Base-by-base conservation (phyloP, 2,797 vertebrate species). In the Melanotaenia trifasciata region DNA sequence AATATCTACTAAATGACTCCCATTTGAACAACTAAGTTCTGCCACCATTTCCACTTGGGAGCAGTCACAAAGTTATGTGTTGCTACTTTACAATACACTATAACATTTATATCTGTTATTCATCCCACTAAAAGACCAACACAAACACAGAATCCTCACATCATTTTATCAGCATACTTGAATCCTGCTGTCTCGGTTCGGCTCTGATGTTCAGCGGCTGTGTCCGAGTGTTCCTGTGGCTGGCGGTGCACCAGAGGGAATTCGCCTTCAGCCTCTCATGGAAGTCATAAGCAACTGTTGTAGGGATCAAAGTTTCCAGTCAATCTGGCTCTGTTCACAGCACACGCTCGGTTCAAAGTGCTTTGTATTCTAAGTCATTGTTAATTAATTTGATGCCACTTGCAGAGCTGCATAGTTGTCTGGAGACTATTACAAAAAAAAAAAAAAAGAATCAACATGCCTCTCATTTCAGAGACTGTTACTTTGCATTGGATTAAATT, bases 311-410 rank as follows among this genome's bases (percentile, higher is more conserved):
- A 91, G 92, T 92, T 94, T 90, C 86, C 88, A 76, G 89, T 94
- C 92, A 92, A 84, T 91, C 92, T 92, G 93, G 92, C 91, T 90
- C 84, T 90, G 86, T 83, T 86, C 84, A 58, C 78, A 67, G 88
- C 79, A 53, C 84, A 90, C 79, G 38, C 87, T 84, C 79, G 58
- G 89, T 94, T 93, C 92, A 94, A 91, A 92, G 90, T 88, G 89
- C 92, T 94, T 94, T 92, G 93, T 93, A 91, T 92, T 90, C 81
- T 94, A 95, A 94, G 95, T 94, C 95, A 94, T 76, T 94, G 93
- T 94, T 95, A 94, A 95, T 95, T 94, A 93, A 93, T 93, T 91
- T 93, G 91, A 92, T 85, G 86, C 84, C 88, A 84, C 93, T 93
- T 88, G 90, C 79, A 14, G 92, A 85, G 92, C 92, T 83, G 84